Conservation (phyloP, 2,797 vertebrate genomes). For the Leptodactylus fallax region DNA sequence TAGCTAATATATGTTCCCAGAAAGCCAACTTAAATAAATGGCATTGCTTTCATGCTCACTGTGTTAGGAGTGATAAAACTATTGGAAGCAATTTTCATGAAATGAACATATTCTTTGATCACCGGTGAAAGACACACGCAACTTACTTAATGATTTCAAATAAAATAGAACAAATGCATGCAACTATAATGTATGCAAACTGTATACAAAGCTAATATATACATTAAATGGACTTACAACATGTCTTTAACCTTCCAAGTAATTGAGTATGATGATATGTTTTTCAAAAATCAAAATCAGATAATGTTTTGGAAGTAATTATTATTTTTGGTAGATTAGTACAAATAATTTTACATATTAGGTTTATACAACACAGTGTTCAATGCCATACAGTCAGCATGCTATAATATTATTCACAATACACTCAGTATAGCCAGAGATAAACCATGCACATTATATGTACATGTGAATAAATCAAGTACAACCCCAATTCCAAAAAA, state of each 20-base stretch:
- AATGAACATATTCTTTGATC: constrained; percentile 6
- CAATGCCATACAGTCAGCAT: background rate
- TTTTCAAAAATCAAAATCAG: background rate
- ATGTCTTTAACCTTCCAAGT: background rate
- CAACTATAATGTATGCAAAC: background rate
- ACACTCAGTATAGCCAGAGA: too few species aligned
- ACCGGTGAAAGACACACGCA: background rate
- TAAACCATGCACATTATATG: background rate
- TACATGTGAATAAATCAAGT: too few species aligned
- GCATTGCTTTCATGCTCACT: background rate
- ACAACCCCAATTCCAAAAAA: too few species aligned
- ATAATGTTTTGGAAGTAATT: too few species aligned
- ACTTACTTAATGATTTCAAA: background rate
- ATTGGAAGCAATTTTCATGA: constrained; percentile 11
- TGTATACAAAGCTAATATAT: background rate
- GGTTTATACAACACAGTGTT: background rate
- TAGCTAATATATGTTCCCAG: background rate
- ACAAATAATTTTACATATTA: background rate
- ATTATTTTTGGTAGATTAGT: too few species aligned
- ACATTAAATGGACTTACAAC: background rate
- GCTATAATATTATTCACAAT: too few species aligned
- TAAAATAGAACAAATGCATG: background rate
- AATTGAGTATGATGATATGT: background rate
- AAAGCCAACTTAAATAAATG: background rate
- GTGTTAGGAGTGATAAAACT: background rate